Conservation (phyloP, 2,888 invertebrate genomes). For the Meiosimyza decipiens region DNA sequence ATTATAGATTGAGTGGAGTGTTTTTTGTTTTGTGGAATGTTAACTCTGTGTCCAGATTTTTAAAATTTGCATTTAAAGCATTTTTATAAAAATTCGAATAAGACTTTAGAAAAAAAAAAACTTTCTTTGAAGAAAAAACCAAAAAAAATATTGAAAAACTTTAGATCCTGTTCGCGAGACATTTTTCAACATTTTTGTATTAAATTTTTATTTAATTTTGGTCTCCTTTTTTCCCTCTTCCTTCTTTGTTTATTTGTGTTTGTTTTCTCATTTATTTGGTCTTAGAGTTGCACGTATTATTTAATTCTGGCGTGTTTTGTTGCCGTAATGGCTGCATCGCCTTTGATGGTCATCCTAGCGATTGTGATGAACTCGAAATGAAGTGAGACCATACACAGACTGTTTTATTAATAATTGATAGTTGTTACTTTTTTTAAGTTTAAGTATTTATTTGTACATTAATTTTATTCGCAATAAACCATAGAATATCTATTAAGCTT, state of each 20-base stretch:
- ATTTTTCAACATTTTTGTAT: slow-evolving; percentile 29
- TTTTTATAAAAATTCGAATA: too few relatives aligned
- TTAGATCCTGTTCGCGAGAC: slow-evolving; percentile 14
- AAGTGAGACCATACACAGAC: neutral
- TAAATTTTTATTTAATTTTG: neutral
- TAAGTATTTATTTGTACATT: slow-evolving; percentile 6
- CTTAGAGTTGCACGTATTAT: neutral
- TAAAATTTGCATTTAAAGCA: too few relatives aligned
- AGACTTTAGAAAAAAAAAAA: too few relatives aligned
- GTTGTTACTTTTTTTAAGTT: neutral
- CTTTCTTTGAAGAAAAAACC: too few relatives aligned
- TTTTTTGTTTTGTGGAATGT: neutral
- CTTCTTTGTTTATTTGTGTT: slow-evolving; percentile 4
- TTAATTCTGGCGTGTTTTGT: slow-evolving; percentile 15
- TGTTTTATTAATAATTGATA: neutral
- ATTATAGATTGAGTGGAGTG: slow-evolving; percentile 31
- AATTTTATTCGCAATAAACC: slow-evolving; percentile 1
- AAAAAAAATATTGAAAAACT: too few relatives aligned
- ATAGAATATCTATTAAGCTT: neutral
- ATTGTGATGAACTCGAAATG: slow-evolving; percentile 13
- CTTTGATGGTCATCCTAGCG: slow-evolving; percentile 18
- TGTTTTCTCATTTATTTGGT: neutral
- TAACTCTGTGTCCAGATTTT: too few relatives aligned
- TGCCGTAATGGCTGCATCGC: slow-evolving; percentile 10
- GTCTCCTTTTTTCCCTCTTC: slow-evolving; percentile 18